Evolutionary conservation across 2,888 invertebrate genomes (phyloP).

Genomic region (Vesta saturnalis): DNA sequence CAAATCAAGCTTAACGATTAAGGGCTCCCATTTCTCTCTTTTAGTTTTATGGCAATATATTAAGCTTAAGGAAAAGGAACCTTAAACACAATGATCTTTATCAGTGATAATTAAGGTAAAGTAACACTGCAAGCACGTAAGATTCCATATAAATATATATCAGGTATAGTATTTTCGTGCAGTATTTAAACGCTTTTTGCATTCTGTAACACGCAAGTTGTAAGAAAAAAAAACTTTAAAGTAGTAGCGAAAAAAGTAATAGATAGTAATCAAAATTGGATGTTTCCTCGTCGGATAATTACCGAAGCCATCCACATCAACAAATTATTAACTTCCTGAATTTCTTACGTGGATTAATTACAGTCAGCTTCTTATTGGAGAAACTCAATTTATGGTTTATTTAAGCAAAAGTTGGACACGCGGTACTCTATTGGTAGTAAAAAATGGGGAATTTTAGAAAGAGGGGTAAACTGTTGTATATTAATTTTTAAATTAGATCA

Average conservation of each 20-base stretch:
- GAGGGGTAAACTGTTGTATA: no score
- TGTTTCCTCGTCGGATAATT: constrained; percentile 9
- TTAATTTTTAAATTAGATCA: constrained; percentile 23
- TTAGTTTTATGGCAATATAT: not conserved
- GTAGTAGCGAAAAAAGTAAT: constrained; percentile 9
- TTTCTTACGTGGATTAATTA: constrained; percentile 13
- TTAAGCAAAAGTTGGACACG: no score
- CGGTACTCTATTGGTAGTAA: not conserved
- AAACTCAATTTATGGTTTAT: not conserved
- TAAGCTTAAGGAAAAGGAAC: not conserved
- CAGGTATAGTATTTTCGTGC: constrained; percentile 17
- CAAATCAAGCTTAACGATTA: not conserved
- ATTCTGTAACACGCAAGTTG: constrained; percentile 20
- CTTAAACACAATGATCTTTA: constrained; percentile 11
- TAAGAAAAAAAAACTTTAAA: constrained; percentile 19
- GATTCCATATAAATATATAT: constrained; percentile 8
- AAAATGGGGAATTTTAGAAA: not conserved
- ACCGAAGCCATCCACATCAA: constrained; percentile 18
- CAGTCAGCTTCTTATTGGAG: constrained; percentile 11
- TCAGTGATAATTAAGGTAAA: constrained; percentile 17
- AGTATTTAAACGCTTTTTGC: constrained; percentile 25
- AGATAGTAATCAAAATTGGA: constrained; percentile 25
- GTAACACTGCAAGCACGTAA: constrained; percentile 22
- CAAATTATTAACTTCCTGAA: constrained; percentile 21
- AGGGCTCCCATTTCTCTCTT: not conserved